Base-by-base conservation (phyloP, 2,888 invertebrate species). In the Tyria jacobaeae region DNA sequence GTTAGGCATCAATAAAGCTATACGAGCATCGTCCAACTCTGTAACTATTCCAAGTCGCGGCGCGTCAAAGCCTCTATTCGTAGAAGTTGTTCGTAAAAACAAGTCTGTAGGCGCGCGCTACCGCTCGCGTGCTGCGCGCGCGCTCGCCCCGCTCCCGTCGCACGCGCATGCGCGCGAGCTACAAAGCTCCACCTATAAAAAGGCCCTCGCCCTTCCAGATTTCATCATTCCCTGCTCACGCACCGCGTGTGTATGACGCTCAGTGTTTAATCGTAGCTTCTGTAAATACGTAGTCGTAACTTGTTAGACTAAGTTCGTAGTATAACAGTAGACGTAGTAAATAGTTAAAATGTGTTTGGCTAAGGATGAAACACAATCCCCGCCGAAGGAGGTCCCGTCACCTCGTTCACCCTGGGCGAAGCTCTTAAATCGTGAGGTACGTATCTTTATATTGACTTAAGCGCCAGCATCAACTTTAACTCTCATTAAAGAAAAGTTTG, bases 341-440 rank as follows among this genome's bases (percentile, higher is more conserved):
- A 89, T 85, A 66, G 60, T 67, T 64, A 76, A 70, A 70, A 95
- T 95, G 95, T 95, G 95, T 90, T 88, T 95, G 80, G 87, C 89
- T 87, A 94, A 94, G 86, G 91, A 94, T 81, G 86, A 89, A 73
- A 86, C 86, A 66, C 85, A 89, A 76, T 90, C 93, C 66, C 90
- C 90, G 78, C 87, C 85, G 76, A 90, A 89, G 82, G 91, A 92
- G 89, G 88, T 82, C 66, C 79, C 80, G 69, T 87, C 93, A 64
- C 94, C 94, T 70, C 93, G 92, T 66, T 95, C 95, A 62, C 95
- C 95, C 61, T 95, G 94, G 94, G 91, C 94, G 73, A 94, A 95
- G 89, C 91, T 94, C 84, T 82, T 94, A 68, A 93, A 89, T 74
- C 90, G 92, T 85, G 95, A 95, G 94, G 95, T 95, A 93, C 88